phyloP scores from a whole-genome alignment of 1,140 invertebrate species.

The Pseudomyrmex flavicornis region DNA sequence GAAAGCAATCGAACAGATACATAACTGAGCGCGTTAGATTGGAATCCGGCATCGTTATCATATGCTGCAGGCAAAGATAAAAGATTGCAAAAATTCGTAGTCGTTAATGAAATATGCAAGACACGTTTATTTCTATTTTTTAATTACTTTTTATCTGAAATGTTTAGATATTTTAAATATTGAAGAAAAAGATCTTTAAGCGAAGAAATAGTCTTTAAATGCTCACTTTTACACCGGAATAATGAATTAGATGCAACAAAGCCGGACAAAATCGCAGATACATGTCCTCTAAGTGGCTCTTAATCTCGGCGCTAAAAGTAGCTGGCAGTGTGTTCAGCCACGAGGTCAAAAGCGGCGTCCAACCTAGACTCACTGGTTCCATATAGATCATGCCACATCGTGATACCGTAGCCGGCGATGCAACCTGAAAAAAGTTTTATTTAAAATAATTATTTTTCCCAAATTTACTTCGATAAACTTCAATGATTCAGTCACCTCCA shows the following conservation, averaged over 20 bases:
- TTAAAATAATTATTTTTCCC: too few relatives aligned
- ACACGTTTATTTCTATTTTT: constrained; percentile 2
- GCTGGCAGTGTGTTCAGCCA: constrained; percentile 94
- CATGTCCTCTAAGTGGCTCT: constrained; percentile 88
- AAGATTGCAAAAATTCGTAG: constrained; percentile 2
- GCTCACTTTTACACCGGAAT: constrained; percentile 87
- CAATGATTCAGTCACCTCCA: constrained; percentile 87
- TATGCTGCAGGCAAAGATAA: constrained; percentile 87
- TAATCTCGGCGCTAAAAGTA: constrained; percentile 89
- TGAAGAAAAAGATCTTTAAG: neutral
- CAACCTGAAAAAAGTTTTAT: constrained; percentile 85
- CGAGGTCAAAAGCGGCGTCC: constrained; percentile 94
- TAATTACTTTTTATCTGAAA: neutral
- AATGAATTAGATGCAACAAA: constrained; percentile 89
- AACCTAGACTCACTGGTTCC: constrained; percentile 95
- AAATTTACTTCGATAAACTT: neutral
- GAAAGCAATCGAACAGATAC: constrained; percentile 95
- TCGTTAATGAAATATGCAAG: neutral
- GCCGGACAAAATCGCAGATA: constrained; percentile 92
- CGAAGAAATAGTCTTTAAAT: neutral
- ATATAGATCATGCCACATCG: constrained; percentile 99
- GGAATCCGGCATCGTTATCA: constrained; percentile 93
- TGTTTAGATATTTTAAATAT: neutral
- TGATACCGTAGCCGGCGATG: constrained; percentile 95
- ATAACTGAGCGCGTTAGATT: constrained; percentile 93